phyloP scores from a whole-genome alignment of 35 echinoderm and acorn worm species.

The Apostichopus parvimensis region DNA sequence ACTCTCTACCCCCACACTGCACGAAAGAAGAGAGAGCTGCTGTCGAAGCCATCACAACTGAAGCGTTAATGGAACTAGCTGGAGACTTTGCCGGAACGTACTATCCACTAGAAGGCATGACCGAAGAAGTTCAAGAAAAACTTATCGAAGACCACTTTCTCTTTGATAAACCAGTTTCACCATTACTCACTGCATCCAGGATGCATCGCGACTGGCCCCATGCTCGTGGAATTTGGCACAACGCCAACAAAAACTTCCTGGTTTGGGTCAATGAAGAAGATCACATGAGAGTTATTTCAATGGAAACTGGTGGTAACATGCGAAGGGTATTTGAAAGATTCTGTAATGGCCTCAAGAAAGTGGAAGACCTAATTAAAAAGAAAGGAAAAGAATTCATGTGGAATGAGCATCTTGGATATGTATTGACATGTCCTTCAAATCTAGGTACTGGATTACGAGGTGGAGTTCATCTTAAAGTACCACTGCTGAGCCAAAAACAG shows the following conservation, averaged over 20 bases:
- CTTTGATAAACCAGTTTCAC: constrained; percentile 98
- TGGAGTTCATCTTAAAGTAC: constrained; percentile 94
- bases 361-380: constrained; percentile 79
- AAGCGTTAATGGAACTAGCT: constrained; percentile 80
- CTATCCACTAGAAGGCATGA: constrained; percentile 97
- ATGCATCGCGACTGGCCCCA: constrained; percentile 99
- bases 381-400: constrained; percentile 96
- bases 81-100: constrained; percentile 80
- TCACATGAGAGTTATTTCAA: constrained; percentile 93
- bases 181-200: constrained; percentile 88
- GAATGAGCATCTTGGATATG: constrained; percentile 97
- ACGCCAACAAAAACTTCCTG: constrained; percentile 92
- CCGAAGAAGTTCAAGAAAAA: constrained; percentile 89
- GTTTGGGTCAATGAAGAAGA: constrained; percentile 99
- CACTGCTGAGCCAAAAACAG: constrained; percentile 74
- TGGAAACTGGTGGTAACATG: constrained; percentile 97
- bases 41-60: constrained; percentile 74
- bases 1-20: constrained; percentile 85
- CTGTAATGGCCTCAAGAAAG: constrained; percentile 88
- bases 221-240: constrained; percentile 97
- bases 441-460: constrained; percentile 90
- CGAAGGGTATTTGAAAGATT: constrained; percentile 82
- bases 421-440: constrained; percentile 97
- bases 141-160: constrained; percentile 97
- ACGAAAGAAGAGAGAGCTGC: constrained; percentile 79